phyloP scores from a whole-genome alignment of 2,888 invertebrate species.

The Sclerodermus sp. region DNA sequence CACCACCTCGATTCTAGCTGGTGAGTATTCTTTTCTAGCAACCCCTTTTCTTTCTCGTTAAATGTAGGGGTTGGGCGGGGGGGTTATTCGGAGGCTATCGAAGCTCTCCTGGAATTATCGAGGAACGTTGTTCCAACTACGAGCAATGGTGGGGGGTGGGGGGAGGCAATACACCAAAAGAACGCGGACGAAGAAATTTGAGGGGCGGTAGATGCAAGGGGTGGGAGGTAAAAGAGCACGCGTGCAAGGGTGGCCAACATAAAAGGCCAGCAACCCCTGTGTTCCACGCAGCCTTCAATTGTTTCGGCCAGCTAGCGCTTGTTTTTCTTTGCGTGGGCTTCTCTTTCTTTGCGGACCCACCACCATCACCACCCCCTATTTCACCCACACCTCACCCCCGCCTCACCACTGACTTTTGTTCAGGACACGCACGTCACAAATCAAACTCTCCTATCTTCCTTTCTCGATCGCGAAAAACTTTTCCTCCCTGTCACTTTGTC shows the following conservation, averaged over 20 bases:
- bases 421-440: neutral
- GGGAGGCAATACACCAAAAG: conserved; percentile 1
- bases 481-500: too few relatives aligned
- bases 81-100: too few relatives aligned
- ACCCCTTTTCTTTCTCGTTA: too few relatives aligned
- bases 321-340: conserved; percentile 46
- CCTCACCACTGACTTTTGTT: neutral
- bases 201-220: conserved; percentile 9
- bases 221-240: conserved; percentile 17
- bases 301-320: conserved; percentile 51
- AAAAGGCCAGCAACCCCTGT: conserved; percentile 52
- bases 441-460: conserved; percentile 7
- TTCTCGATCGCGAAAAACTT: too few relatives aligned
- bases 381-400: neutral
- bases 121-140: too few relatives aligned
- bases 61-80: too few relatives aligned
- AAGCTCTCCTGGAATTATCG: too few relatives aligned
- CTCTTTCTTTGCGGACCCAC: conserved; percentile 14
- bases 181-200: conserved; percentile 8
- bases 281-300: conserved; percentile 49
- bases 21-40: too few relatives aligned
- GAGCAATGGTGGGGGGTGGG: too few relatives aligned
- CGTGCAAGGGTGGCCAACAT: conserved; percentile 36
- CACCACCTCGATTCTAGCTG: too few relatives aligned
- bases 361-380: conserved; percentile 5